Base-by-base conservation (phyloP, 2,113 vertebrate species). In the Cisticola juncidis region DNA sequence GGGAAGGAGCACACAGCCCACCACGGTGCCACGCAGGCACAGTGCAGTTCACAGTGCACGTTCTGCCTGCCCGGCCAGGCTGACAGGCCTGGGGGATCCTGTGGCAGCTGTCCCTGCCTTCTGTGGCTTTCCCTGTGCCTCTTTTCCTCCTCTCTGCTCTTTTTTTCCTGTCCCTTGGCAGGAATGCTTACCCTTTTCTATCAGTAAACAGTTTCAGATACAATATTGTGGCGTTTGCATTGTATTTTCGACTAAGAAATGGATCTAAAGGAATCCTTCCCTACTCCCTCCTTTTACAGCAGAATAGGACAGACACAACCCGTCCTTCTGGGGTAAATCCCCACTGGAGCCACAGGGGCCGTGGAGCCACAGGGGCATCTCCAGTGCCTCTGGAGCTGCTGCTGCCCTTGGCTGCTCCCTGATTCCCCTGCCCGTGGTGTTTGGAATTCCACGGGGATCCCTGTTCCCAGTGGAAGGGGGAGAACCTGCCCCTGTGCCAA, bases 31-130 rank as follows among this genome's bases (percentile, higher is more conserved):
- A 25, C 17, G 1, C 5, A 2, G 51, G 14, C 7, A 1, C 31
- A 5, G 4, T 2, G 7, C 9, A 0, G 38, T 5, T n/a, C 12
- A 1, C 8, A 9, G 71, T 33, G 12, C 23, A 7, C 6, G 2
- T 11, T 17, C 14, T 0, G 0, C 14, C 40, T 22, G 53, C 40
- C 24, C 9, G 23, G 40, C 53, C 8, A 2, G 23, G 12, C 53
- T 17, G 54, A 23, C 33, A 22, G 31, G 21, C 53, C 42, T 9
- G 33, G 3, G n/a, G 5, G 9, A 2, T 24, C 56, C 25, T 38
- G 15, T 25, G 26, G 56, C 9, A 38, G 1, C 25, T 33, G 16
- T 14, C 28, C 12, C 56, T 61, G 56, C 16, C 73, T 61, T 18
- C 35, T 48, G 7, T 0, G 33, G 38, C 57, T 25, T 40, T 20